phyloP scores from a whole-genome alignment of 2,113 vertebrate genomes.

The Calonectris borealis region DNA sequence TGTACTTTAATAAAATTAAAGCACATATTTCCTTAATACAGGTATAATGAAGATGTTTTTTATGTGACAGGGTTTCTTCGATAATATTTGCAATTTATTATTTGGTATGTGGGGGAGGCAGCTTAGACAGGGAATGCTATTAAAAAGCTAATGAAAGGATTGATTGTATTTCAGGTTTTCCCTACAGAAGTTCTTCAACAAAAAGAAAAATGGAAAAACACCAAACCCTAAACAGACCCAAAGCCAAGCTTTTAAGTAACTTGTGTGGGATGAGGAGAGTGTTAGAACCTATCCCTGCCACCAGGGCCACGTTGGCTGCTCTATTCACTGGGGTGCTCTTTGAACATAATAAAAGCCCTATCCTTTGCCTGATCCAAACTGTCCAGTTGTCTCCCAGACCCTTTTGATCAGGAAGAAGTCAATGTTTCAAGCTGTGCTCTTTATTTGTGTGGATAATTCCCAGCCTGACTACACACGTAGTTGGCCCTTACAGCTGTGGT shows the following conservation, averaged over 20 bases:
- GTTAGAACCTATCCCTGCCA: not conserved
- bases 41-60: not conserved
- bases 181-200: not conserved
- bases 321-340: conserved; percentile 9
- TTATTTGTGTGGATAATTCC: conserved; percentile 59
- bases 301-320: not conserved
- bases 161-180: conserved; percentile 6
- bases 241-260: conserved; percentile 2
- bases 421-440: conserved; percentile 67
- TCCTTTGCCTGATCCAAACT: conserved; percentile 54
- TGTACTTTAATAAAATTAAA: not conserved
- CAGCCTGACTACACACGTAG: not conserved
- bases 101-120: not conserved
- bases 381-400: conserved; percentile 49
- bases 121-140: not conserved
- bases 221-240: not conserved
- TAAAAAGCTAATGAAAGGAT: not conserved
- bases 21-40: not conserved
- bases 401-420: conserved; percentile 71
- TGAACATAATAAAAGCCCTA: conserved; percentile 58
- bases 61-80: not conserved
- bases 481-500: conserved; percentile 51
- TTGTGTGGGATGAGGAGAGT: not conserved
- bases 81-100: not conserved
- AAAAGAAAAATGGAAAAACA: not conserved